Percentiles rank a stretch among this genome's conserved stretches.
phyloP scores from a whole-genome alignment of 2,113 vertebrate genomes.

The Eidolon helvum region DNA sequence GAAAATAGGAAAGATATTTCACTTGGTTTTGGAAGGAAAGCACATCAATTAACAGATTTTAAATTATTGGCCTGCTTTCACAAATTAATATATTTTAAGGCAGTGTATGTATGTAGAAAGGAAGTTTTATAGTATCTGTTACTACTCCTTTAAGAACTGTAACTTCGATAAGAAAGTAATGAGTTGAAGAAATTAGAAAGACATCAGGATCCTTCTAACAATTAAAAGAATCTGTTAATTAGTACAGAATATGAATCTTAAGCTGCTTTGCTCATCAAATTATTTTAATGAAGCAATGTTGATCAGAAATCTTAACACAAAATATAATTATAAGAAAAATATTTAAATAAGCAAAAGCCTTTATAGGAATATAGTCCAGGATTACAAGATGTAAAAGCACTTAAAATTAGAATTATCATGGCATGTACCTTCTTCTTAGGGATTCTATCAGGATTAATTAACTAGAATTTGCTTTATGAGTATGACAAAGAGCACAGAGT shows the following conservation, averaged over 20 bases:
- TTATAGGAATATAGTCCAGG: not conserved
- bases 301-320: conserved; percentile 67
- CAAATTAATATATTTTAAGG: conserved; percentile 79
- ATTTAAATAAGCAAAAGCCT: conserved; percentile 55
- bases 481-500: not conserved
- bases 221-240: conserved; percentile 80
- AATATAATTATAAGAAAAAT: conserved; percentile 62
- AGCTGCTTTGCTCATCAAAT: conserved; percentile 68
- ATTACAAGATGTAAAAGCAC: not conserved
- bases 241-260: conserved; percentile 75
- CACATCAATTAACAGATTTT: conserved; percentile 81
- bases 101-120: conserved; percentile 68
- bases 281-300: conserved; percentile 76
- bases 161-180: conserved; percentile 76
- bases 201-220: conserved; percentile 76
- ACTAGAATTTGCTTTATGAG: not conserved
- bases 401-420: conserved; percentile 16
- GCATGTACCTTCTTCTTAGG: not conserved
- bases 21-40: conserved; percentile 78
- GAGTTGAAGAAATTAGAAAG: conserved; percentile 73
- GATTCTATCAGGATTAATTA: conserved; percentile 6
- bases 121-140: conserved; percentile 74
- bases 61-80: conserved; percentile 80
- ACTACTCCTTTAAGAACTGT: conserved; percentile 78
- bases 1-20: conserved; percentile 78